Percentiles rank a stretch among this genome's conserved stretches.
These are phyloP conservation scores for Ciconia boyciana DNA, from an alignment of 2,113 vertebrate species.

Conservation along the genomic window DNA sequence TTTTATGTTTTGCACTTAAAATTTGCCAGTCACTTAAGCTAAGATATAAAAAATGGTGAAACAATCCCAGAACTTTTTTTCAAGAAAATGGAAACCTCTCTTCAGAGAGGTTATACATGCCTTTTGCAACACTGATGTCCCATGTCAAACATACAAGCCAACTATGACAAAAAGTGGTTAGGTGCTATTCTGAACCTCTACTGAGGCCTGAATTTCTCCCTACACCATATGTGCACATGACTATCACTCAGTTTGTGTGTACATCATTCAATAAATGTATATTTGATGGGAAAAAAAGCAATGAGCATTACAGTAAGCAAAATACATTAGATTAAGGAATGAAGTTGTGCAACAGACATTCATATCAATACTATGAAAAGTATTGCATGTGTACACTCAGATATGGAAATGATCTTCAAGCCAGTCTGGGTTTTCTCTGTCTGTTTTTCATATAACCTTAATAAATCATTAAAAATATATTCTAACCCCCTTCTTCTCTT, in stretches of 20 bases:
- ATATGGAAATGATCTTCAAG: background rate
- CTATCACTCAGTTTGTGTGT: background rate
- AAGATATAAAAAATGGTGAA: background rate
- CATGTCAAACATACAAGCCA: background rate
- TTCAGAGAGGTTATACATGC: background rate
- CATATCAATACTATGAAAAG: background rate
- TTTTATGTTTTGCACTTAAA: constrained; percentile 30
- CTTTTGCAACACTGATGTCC: background rate
- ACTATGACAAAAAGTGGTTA: background rate
- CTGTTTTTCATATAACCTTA: background rate
- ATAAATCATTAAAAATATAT: background rate
- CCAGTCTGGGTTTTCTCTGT: background rate
- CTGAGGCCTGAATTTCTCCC: background rate
- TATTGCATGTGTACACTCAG: background rate
- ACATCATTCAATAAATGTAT: background rate
- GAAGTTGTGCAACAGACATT: background rate
- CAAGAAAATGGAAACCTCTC: background rate
- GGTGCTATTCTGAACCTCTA: background rate
- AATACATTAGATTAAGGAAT: background rate
- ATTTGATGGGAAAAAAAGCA: background rate
- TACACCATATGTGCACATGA: rapidly evolving
- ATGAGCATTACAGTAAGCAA: background rate
- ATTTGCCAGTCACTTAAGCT: background rate
- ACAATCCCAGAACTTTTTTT: background rate
- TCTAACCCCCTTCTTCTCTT: background rate